These are phyloP conservation scores for Elaphurus davidianus DNA, from an alignment of 2,113 vertebrate species.

Conservation along the genomic window DNA sequence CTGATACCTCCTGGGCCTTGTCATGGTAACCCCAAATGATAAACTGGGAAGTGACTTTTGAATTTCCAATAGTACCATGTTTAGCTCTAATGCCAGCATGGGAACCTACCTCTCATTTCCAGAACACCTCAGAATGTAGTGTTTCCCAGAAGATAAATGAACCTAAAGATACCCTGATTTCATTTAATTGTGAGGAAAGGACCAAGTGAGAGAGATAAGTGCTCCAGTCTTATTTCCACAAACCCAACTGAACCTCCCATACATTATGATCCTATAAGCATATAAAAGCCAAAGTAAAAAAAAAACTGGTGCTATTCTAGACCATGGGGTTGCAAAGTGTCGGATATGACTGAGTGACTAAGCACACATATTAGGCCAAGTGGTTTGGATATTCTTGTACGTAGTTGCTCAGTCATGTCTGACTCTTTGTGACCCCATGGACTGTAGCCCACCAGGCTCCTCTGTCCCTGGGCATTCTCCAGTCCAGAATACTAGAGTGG, in stretches of 20 bases:
- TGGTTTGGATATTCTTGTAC: neutral
- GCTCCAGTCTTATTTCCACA: neutral
- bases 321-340: neutral
- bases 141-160: neutral
- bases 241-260: neutral
- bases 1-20: neutral
- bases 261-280: neutral
- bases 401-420: neutral
- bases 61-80: neutral
- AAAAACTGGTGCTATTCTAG: neutral
- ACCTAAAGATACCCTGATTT: neutral
- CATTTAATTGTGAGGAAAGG: neutral
- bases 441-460: neutral
- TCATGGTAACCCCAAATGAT: neutral
- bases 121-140: neutral
- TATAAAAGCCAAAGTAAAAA: neutral
- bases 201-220: neutral
- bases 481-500: neutral
- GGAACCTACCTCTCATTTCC: neutral
- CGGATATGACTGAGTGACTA: neutral
- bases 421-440: neutral
- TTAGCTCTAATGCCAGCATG: neutral
- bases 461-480: neutral
- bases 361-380: neutral
- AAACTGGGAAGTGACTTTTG: neutral